Percentiles rank a stretch among this genome's conserved stretches.
These are phyloP conservation scores for Cheilosia variabilis DNA, from an alignment of 2,888 invertebrate genomes.

Conservation along the genomic window DNA sequence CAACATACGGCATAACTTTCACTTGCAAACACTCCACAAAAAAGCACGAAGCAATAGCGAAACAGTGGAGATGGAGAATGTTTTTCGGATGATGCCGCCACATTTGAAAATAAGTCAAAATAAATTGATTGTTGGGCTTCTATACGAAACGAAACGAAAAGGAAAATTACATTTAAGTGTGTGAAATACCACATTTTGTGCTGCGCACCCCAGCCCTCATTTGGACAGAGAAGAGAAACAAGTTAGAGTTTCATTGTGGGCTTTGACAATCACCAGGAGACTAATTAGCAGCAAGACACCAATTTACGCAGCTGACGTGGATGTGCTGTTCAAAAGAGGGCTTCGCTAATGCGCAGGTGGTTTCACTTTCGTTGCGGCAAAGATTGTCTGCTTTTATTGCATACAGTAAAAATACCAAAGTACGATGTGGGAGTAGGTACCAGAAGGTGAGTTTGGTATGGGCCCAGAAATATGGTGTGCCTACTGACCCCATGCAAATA, in stretches of 20 bases:
- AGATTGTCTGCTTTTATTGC: conserved; percentile 23
- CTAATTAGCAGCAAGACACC: conserved; percentile 66
- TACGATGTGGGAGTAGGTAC: not conserved
- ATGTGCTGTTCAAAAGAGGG: conserved; percentile 12
- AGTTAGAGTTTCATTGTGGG: not conserved
- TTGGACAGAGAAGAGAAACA: conserved; percentile 16
- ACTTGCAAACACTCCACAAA: conserved; percentile 49
- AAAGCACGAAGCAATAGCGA: conserved; percentile 33
- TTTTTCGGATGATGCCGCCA: conserved; percentile 55
- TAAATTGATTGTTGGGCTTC: conserved; percentile 62
- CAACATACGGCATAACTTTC: conserved; percentile 60
- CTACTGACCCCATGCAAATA: conserved; percentile 49
- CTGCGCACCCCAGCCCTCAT: not conserved
- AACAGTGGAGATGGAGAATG: conserved; percentile 34
- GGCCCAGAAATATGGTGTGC: conserved; percentile 37
- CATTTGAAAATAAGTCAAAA: conserved; percentile 64
- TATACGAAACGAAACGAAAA: conserved; percentile 42
- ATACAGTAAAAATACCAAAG: not conserved
- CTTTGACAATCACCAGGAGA: conserved; percentile 58
- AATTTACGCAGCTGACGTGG: conserved; percentile 37
- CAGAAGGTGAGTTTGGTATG: not conserved
- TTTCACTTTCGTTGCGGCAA: conserved; percentile 65
- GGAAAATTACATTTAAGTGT: conserved; percentile 17
- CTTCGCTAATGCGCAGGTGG: conserved; percentile 25
- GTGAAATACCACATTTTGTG: conserved; percentile 10